Conservation (phyloP, 1,140 invertebrate species). For the Conus betulinus region DNA sequence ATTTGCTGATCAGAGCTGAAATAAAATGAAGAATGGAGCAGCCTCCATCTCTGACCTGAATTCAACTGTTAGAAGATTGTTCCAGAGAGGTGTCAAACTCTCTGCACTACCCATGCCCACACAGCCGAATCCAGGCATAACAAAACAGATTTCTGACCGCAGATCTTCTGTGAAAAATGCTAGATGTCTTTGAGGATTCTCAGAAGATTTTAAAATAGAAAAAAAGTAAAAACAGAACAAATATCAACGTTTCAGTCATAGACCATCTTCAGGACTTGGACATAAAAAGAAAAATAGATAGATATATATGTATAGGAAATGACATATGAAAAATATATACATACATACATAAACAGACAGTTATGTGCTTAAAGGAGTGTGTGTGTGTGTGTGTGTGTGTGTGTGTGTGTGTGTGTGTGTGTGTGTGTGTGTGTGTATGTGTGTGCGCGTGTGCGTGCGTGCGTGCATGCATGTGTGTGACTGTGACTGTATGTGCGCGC, state of each 20-base stretch:
- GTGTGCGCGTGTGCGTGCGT: not conserved
- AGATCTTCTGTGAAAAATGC: too few species aligned
- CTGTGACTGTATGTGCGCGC: not conserved
- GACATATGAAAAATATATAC: not conserved
- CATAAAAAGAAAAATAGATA: not conserved
- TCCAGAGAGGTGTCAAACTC: too few species aligned
- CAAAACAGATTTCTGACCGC: too few species aligned
- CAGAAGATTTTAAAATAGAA: not conserved
- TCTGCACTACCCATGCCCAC: too few species aligned
- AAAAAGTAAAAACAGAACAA: not conserved
- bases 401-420: not conserved
- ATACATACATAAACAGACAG: not conserved
- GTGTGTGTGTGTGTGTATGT: not conserved
- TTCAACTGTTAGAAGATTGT: too few species aligned
- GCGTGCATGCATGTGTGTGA: not conserved
- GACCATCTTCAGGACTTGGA: too few species aligned
- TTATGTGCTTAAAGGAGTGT: not conserved
- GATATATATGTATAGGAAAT: not conserved
- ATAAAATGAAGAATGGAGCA: too few species aligned
- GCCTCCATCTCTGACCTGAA: too few species aligned
- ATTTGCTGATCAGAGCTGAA: too few species aligned
- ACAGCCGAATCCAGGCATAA: too few species aligned
- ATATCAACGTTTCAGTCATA: not conserved
- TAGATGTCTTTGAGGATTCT: too few species aligned
- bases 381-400: not conserved